Evolutionary conservation across 2,888 invertebrate species (phyloP), one percentile per base, ranked within the genome.

Genomic region (Melinaea menophilus): DNA sequence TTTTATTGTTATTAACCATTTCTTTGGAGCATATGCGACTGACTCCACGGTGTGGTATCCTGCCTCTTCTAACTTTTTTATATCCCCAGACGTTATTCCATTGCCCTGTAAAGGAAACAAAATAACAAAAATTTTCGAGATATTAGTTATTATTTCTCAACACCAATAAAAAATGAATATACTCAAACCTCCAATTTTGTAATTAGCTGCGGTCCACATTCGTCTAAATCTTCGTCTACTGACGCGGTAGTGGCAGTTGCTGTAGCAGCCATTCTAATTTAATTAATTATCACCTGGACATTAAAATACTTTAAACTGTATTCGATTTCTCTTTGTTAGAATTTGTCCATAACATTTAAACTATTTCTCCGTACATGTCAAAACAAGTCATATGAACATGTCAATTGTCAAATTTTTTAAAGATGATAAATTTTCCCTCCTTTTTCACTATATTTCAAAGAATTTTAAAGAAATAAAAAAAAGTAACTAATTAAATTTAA

Each of bases 21-120:
- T 99, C 79, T 97, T 98, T 0, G 99, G 97, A 1, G 98, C 95
- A 90, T 96, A 99, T 0, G 99, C 99, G 11, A 99, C 94, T 0
- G 99, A 93, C 80, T 99, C 99, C 0, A 99, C 96, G 0, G 99
- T 99, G 79, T 97, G 94, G 78, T 95, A 98, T 0, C 99, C 99
- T 13, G 96, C 95, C 78, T 98, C 98, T 80, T 96, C 94, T 47
- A 99, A 88, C 79, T 98, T 98, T 82, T 98, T 98, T 2, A 99
- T 94, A 81, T 99, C 99, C 2, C 93, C 94, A 4, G 95, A 92
- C 69, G 95, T 95, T 59, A 99, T 97, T 37, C 98, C 98, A 92
- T 96, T 95, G 12, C 95, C 95, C 98, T 98, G 74, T 33, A 82
- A 77, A 66, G 66, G 69, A 41, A 57, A 60, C 33, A 33, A 61